Percentiles rank a stretch among this genome's conserved stretches.
phyloP scores from a whole-genome alignment of 1,140 invertebrate genomes.

The Colletes gigas region DNA sequence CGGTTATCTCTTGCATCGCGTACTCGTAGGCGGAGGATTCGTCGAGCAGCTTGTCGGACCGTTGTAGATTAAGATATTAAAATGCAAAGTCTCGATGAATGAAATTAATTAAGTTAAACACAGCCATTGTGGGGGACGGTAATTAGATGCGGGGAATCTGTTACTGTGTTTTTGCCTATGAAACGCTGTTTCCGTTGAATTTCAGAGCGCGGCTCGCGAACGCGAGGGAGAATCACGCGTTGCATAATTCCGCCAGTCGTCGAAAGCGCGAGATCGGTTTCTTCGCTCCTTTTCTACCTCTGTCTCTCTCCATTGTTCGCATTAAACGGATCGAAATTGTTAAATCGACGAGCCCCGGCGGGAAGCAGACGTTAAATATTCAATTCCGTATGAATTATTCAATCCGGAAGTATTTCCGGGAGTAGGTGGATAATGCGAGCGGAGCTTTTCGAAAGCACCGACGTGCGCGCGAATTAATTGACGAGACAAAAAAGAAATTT shows the following conservation, averaged over 20 bases:
- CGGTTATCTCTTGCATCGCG: background rate
- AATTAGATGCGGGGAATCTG: constrained; percentile 28
- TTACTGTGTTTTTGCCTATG: constrained; percentile 26
- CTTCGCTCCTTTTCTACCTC: background rate
- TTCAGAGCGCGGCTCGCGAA: constrained; percentile 14
- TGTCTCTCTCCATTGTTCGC: constrained; percentile 1
- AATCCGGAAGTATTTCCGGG: constrained; percentile 5
- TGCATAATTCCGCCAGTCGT: constrained; percentile 27
- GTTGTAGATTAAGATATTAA: constrained; percentile 26
- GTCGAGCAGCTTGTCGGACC: background rate
- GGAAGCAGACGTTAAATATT: constrained; percentile 30
- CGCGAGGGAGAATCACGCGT: constrained; percentile 12
- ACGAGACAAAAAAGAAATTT: background rate
- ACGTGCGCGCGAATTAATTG: constrained; percentile 3
- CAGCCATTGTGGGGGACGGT: background rate
- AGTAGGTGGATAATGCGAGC: background rate
- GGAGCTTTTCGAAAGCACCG: background rate
- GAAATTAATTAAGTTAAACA: constrained; percentile 31
- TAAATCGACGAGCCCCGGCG: constrained; percentile 30
- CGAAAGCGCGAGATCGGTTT: constrained; percentile 31
- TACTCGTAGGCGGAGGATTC: background rate
- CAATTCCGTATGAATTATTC: constrained; percentile 40
- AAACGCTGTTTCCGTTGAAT: constrained; percentile 14
- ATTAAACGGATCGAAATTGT: constrained; percentile 39
- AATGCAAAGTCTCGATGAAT: constrained; percentile 20